These are phyloP conservation scores for Progne subis DNA, from an alignment of 2,113 vertebrate genomes.

Conservation along the genomic window DNA sequence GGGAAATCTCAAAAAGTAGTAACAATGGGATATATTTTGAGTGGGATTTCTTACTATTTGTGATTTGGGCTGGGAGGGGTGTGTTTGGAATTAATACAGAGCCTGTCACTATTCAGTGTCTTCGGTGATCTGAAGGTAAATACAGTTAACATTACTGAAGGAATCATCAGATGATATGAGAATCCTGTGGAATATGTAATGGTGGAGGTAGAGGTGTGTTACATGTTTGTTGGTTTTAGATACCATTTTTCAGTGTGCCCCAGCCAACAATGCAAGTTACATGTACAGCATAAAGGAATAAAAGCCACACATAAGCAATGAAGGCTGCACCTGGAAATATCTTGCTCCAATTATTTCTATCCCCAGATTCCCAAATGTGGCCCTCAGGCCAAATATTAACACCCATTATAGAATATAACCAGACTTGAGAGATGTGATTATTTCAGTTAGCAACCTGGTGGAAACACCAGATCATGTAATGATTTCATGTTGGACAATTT, in stretches of 20 bases:
- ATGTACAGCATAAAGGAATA: neutral
- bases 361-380: neutral
- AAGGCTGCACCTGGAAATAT: neutral
- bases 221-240: neutral
- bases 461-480: too few relatives aligned
- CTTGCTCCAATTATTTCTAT: neutral
- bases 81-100: neutral
- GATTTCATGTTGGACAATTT: too few relatives aligned
- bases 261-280: neutral
- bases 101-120: neutral
- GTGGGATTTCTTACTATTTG: neutral
- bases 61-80: neutral
- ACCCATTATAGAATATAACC: neutral
- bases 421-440: neutral
- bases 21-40: neutral
- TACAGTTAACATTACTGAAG: neutral
- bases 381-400: neutral
- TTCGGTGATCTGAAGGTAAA: neutral
- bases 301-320: neutral
- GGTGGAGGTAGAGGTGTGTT: neutral
- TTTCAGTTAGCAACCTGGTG: too few relatives aligned
- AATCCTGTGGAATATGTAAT: neutral
- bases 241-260: neutral
- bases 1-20: neutral
- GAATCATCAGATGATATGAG: neutral